These are phyloP conservation scores for Crepidodera aurea DNA, from an alignment of 2,888 invertebrate genomes.

Conservation along the genomic window DNA sequence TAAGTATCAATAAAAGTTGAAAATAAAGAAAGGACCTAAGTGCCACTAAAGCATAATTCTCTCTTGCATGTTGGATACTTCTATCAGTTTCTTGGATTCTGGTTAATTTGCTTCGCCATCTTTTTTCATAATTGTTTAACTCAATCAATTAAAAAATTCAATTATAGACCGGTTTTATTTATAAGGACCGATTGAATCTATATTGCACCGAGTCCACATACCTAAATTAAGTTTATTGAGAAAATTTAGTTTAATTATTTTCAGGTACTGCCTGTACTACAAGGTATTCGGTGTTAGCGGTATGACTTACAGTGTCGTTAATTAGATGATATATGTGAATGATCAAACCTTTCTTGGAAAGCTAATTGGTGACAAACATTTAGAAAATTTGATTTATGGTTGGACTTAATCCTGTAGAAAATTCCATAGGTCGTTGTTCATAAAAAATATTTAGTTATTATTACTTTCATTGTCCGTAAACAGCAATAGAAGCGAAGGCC, in stretches of 20 bases:
- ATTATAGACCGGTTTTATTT: no score
- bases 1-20: no score
- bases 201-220: background rate
- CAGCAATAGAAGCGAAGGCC: conserved; percentile 4
- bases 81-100: no score
- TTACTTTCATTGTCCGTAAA: conserved; percentile 10
- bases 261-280: conserved; percentile 4
- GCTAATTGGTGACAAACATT: conserved; percentile 10
- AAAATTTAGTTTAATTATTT: background rate
- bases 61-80: no score
- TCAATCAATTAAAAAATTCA: no score
- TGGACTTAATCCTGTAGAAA: conserved; percentile 3
- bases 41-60: no score
- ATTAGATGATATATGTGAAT: conserved; percentile 12
- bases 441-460: conserved; percentile 10
- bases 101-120: no score
- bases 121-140: no score
- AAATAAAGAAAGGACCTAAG: no score
- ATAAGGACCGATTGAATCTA: background rate
- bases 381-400: conserved; percentile 10
- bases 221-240: background rate
- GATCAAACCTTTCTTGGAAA: conserved; percentile 2
- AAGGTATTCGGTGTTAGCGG: background rate
- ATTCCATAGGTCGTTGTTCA: background rate
- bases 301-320: conserved; percentile 6